phyloP scores from a whole-genome alignment of 1,140 invertebrate genomes.

The Agraylea sexmaculata region DNA sequence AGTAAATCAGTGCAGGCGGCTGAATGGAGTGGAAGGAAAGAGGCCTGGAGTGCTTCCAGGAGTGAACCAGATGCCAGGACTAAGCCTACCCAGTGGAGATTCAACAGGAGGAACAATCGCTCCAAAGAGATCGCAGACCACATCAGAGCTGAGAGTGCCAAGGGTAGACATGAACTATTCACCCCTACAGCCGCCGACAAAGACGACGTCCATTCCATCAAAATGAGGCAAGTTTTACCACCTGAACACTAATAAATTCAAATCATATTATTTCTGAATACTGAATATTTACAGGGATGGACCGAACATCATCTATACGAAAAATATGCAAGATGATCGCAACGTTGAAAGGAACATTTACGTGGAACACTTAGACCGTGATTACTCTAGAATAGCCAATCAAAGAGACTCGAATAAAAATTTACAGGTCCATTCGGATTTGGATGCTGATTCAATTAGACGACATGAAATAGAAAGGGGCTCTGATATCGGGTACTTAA shows the following conservation, averaged over 20 bases:
- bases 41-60: slow-evolving; percentile 71
- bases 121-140: slow-evolving; percentile 27
- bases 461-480: slow-evolving; percentile 63
- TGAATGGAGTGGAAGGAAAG: slow-evolving; percentile 55
- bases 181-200: slow-evolving; percentile 33
- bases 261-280: too few species aligned
- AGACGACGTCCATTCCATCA: slow-evolving; percentile 34
- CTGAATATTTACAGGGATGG: slow-evolving; percentile 36
- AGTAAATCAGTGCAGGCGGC: slow-evolving; percentile 59
- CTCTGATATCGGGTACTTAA: slow-evolving; percentile 48
- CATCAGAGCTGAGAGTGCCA: slow-evolving; percentile 10
- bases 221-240: slow-evolving; percentile 28
- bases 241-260: not conserved
- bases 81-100: slow-evolving; percentile 57
- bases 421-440: slow-evolving; percentile 31
- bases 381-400: slow-evolving; percentile 39
- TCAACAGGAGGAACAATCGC: slow-evolving; percentile 52
- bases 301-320: slow-evolving; percentile 42
- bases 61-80: slow-evolving; percentile 46
- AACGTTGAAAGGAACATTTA: slow-evolving; percentile 46
- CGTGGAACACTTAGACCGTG: slow-evolving; percentile 46
- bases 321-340: slow-evolving; percentile 41
- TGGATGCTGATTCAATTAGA: slow-evolving; percentile 56
- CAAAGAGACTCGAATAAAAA: slow-evolving; percentile 34
- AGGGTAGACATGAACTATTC: slow-evolving; percentile 24